A percentile compares a stretch with the other conserved stretches of the same genome.
phyloP scores from a whole-genome alignment of 2,113 vertebrate genomes.

The Leptosomus discolor region DNA sequence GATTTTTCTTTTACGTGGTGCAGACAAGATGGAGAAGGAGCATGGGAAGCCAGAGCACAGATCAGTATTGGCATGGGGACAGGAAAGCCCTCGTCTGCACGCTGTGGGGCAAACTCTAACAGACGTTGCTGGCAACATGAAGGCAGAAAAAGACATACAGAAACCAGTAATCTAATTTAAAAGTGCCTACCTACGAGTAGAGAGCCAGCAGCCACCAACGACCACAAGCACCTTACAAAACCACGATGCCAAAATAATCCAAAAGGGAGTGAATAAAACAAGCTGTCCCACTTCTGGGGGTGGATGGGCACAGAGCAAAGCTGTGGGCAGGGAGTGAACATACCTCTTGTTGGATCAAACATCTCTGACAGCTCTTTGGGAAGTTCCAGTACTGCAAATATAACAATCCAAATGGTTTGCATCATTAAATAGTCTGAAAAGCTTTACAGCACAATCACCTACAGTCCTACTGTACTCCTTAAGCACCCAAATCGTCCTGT shows the following conservation, averaged over 20 bases:
- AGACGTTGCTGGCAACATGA: neutral
- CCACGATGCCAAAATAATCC: neutral
- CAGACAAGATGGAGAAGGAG: neutral
- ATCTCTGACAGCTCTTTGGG: conserved; percentile 97
- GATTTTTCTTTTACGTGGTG: neutral
- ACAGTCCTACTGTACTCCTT: neutral
- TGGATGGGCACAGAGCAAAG: neutral
- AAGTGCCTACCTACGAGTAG: neutral
- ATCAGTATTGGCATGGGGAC: accelerated
- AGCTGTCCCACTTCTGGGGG: neutral
- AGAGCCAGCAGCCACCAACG: neutral
- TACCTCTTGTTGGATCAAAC: conserved; percentile 97
- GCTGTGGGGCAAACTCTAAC: neutral
- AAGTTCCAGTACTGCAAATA: conserved; percentile 89
- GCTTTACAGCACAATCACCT: neutral
- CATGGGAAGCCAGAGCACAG: neutral
- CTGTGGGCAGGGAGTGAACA: neutral
- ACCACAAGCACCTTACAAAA: neutral
- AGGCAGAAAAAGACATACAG: neutral
- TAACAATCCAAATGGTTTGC: conserved; percentile 20
- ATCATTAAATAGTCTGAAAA: neutral
- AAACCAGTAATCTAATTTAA: neutral
- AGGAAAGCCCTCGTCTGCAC: neutral
- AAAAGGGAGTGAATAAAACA: neutral
- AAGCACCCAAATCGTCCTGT: neutral